A percentile compares a stretch with the other conserved stretches of the same genome.
These are phyloP conservation scores for Pinctada fucata DNA, from an alignment of 2,888 invertebrate species.

Conservation along the genomic window DNA sequence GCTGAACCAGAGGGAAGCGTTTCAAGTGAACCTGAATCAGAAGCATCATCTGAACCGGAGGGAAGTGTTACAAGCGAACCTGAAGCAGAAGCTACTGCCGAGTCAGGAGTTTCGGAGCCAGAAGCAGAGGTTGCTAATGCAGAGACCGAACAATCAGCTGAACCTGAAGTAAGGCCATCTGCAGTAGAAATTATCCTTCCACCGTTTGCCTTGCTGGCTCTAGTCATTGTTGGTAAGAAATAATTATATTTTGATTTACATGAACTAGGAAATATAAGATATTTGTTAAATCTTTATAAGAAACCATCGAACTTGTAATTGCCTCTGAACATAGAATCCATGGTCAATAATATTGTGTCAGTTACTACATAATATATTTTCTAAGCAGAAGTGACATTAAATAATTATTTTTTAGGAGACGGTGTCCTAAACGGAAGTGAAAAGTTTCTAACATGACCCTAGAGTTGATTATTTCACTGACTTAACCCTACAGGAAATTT, in stretches of 20 bases:
- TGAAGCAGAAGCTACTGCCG: neutral
- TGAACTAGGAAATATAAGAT: neutral
- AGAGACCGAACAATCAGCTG: neutral
- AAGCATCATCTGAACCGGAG: neutral
- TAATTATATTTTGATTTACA: neutral
- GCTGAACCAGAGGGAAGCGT: neutral
- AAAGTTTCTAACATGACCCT: too few species aligned
- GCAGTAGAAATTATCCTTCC: constrained; percentile 51
- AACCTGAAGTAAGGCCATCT: constrained; percentile 35
- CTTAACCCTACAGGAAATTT: too few species aligned
- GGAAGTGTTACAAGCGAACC: neutral
- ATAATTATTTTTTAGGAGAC: too few species aligned
- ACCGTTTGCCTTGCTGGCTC: constrained; percentile 50
- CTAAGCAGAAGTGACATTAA: too few species aligned
- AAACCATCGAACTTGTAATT: too few species aligned
- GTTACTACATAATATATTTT: too few species aligned
- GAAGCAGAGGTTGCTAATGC: neutral
- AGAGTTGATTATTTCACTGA: too few species aligned
- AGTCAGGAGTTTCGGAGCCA: neutral
- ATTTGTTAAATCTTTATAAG: too few species aligned
- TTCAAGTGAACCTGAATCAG: neutral
- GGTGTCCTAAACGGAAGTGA: too few species aligned
- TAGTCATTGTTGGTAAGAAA: constrained; percentile 49
- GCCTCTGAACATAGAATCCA: too few species aligned
- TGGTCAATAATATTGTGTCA: too few species aligned